Evolutionary conservation across 2,113 vertebrate genomes (phyloP), one percentile per base, ranked within the genome.

Genomic region (Haemorhous mexicanus): DNA sequence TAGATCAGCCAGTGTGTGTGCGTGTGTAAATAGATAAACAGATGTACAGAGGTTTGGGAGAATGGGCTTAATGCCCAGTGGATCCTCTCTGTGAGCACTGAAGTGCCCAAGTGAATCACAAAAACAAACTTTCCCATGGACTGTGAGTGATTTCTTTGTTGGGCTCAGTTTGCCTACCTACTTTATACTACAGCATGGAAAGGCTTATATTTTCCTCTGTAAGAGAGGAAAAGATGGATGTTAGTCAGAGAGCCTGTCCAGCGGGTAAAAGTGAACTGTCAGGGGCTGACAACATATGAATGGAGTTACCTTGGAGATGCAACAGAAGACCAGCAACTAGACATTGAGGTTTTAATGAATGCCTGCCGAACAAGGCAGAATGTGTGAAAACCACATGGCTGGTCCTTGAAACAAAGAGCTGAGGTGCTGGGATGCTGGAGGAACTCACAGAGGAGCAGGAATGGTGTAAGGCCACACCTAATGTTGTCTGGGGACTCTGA

Each of bases 301-400:
- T 87, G 92, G 84, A 93, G 96, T 96, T 91, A 84, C 92, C 96
- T 44, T 94, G 93, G 94, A 96, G 94, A 96, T 94, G 66, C 74
- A 76, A 27, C 1, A 3, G 84, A 84, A 93, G 74, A 95, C 66
- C 87, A 89, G 55, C 84, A 91, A 64, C 74, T 47, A 79, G 77
- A 96, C 0, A 0, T 39, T 67, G 62, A 73, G n/a, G 39, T 56
- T 89, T 93, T 79, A 79, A 85, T 89, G 90, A 91, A 68, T 76
- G 70, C 53, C 53, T 93, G 92, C 82, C 53, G 82, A 85, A 62
- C 0, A 0, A 87, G 84, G 78, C 81, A 90, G 84, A 85, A 76
- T 0, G 1, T 72, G 58, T 87, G 85, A 85, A 85, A 93, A 79
- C 66, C 53, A 50, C 0, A 0, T 30, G 24, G 24, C 58, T 82